Conservation (phyloP, 2,797 vertebrate species). For the Arctocebus calabarensis region DNA sequence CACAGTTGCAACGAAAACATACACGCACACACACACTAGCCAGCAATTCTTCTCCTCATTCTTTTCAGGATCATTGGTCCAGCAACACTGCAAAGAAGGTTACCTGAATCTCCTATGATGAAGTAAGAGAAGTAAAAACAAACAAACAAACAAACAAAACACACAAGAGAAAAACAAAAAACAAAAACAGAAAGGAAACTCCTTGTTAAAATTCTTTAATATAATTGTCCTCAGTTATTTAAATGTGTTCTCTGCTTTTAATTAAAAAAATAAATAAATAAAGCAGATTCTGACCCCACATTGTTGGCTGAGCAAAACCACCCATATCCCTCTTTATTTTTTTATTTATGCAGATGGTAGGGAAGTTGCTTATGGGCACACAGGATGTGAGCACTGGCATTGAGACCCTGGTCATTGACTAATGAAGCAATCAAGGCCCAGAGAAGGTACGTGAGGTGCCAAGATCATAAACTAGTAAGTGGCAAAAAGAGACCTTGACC, state of each 20-base stretch:
- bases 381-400: background rate
- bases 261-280: background rate
- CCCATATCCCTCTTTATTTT: background rate
- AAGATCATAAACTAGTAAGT: background rate
- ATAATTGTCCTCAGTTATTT: background rate
- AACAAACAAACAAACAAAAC: background rate
- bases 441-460: background rate
- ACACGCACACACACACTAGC: constrained; percentile 80
- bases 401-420: background rate
- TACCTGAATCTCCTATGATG: constrained; percentile 84
- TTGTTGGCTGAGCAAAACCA: background rate
- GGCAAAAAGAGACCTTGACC: background rate
- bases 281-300: background rate
- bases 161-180: background rate
- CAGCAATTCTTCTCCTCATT: constrained; percentile 75
- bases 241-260: background rate
- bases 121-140: constrained; percentile 74
- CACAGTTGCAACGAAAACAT: constrained; percentile 74
- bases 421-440: background rate
- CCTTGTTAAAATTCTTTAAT: constrained; percentile 64
- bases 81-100: constrained; percentile 77
- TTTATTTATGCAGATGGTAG: constrained; percentile 14
- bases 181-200: constrained; percentile 65
- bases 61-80: constrained; percentile 71
- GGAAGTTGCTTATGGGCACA: background rate